Conservation (phyloP, 2,888 invertebrate genomes). For the Parnassius glacialis region DNA sequence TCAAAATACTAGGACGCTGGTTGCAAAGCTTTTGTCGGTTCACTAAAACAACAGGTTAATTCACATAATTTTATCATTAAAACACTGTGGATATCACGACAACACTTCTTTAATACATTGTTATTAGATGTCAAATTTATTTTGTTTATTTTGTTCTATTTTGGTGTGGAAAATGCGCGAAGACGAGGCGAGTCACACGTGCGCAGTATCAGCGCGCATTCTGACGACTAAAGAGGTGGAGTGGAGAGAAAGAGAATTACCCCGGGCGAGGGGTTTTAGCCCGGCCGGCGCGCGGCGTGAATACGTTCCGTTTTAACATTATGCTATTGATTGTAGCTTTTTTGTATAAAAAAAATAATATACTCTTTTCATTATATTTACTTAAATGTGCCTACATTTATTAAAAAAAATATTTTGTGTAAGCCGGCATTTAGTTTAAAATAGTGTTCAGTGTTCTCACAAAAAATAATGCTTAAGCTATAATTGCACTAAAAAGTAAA, state of each 20-base stretch:
- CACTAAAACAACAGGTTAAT: conserved; percentile 38
- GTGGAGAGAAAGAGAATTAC: conserved; percentile 42
- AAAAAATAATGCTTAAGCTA: too few relatives aligned
- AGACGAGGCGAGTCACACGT: conserved; percentile 40
- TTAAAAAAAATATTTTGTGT: too few relatives aligned
- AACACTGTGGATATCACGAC: conserved; percentile 14
- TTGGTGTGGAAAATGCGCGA: conserved; percentile 43
- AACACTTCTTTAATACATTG: conserved; percentile 37
- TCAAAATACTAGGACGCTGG: conserved; percentile 52
- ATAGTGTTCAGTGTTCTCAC: too few relatives aligned
- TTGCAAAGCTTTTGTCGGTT: conserved; percentile 46
- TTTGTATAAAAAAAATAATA: conserved; percentile 24
- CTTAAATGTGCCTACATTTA: too few relatives aligned
- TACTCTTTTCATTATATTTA: background rate
- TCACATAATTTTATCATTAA: conserved; percentile 35
- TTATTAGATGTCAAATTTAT: conserved; percentile 45
- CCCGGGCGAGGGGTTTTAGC: conserved; percentile 66
- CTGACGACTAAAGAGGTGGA: conserved; percentile 52
- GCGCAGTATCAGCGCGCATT: conserved; percentile 50
- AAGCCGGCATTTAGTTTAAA: too few relatives aligned
- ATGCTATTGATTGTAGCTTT: conserved; percentile 36
- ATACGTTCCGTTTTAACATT: conserved; percentile 56
- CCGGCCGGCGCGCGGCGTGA: conserved; percentile 62
- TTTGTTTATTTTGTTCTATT: conserved; percentile 59
- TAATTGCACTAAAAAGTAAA: too few relatives aligned